These are phyloP conservation scores for Crenichthys baileyi DNA, from an alignment of 2,797 vertebrate genomes.

Conservation along the genomic window DNA sequence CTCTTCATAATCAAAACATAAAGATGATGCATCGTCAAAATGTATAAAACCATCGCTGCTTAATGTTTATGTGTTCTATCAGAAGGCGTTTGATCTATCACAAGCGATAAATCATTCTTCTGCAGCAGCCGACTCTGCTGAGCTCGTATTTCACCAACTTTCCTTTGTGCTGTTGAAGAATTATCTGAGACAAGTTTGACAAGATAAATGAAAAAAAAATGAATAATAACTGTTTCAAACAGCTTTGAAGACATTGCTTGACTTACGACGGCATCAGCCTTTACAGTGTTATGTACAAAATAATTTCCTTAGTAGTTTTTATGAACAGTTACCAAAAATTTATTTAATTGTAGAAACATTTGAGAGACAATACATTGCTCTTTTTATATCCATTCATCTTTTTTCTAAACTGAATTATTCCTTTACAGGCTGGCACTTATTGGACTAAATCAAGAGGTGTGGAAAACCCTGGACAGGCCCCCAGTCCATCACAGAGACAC, in stretches of 20 bases:
- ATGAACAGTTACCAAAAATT: background rate
- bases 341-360: too few relatives aligned
- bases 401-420: too few relatives aligned
- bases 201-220: slow-evolving; percentile 14
- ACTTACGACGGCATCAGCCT: background rate
- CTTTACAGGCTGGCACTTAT: too few relatives aligned
- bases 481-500: too few relatives aligned
- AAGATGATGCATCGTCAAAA: slow-evolving; percentile 46
- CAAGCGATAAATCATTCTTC: slow-evolving; percentile 52
- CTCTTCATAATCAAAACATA: slow-evolving; percentile 28
- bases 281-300: background rate
- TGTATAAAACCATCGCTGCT: slow-evolving; percentile 30
- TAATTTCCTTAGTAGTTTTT: background rate
- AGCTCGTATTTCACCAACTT: slow-evolving; percentile 16
- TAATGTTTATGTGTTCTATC: slow-evolving; percentile 37
- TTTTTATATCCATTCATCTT: too few relatives aligned
- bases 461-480: too few relatives aligned
- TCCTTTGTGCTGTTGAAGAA: slow-evolving; percentile 23
- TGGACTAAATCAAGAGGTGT: too few relatives aligned
- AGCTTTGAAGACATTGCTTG: background rate
- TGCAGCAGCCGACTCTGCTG: slow-evolving; percentile 25
- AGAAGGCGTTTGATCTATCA: slow-evolving; percentile 53
- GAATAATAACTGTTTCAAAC: background rate
- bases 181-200: slow-evolving; percentile 25
- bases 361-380: too few relatives aligned